Evolutionary conservation across 2,888 invertebrate genomes (phyloP).

Genomic region (Clusia tigrina): DNA sequence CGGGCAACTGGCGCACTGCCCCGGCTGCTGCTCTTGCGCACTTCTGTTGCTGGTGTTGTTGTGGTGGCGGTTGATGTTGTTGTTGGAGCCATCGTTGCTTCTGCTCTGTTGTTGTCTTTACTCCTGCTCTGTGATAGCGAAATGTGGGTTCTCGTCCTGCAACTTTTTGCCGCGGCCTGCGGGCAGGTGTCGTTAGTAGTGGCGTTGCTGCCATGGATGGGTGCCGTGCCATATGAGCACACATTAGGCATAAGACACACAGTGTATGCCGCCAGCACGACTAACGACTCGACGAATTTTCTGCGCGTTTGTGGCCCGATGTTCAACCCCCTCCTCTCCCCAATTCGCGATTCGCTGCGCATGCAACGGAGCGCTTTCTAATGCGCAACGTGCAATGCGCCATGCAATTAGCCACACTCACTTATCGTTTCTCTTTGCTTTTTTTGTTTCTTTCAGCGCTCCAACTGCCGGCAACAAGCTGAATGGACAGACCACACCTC

Average conservation of each 20-base stretch:
- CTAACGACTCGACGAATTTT: not conserved
- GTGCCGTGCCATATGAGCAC: too few species aligned
- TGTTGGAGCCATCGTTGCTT: not conserved
- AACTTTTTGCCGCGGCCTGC: conserved; percentile 1
- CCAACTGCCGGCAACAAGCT: conserved; percentile 61
- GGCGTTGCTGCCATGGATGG: conserved; percentile 1
- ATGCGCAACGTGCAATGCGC: conserved; percentile 23
- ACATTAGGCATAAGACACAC: too few species aligned
- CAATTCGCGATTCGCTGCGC: conserved; percentile 11
- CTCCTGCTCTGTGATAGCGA: not conserved
- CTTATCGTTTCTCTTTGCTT: conserved; percentile 20
- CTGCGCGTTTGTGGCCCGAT: not conserved
- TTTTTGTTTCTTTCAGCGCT: conserved; percentile 51
- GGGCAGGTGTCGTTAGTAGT: conserved; percentile 18
- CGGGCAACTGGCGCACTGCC: conserved; percentile 4
- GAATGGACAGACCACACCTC: conserved; percentile 66
- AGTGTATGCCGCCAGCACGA: too few species aligned
- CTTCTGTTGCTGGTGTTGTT: conserved; percentile 15
- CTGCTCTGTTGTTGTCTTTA: not conserved
- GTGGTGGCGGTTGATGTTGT: conserved; percentile 7
- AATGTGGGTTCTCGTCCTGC: conserved; percentile 18
- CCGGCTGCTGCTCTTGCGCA: conserved; percentile 12
- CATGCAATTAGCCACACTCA: conserved; percentile 7
- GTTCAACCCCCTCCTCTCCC: not conserved
- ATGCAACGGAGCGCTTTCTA: conserved; percentile 4